Evolutionary conservation across 2,113 vertebrate species (phyloP).

Genomic region (Thamnophis sirtalis): DNA sequence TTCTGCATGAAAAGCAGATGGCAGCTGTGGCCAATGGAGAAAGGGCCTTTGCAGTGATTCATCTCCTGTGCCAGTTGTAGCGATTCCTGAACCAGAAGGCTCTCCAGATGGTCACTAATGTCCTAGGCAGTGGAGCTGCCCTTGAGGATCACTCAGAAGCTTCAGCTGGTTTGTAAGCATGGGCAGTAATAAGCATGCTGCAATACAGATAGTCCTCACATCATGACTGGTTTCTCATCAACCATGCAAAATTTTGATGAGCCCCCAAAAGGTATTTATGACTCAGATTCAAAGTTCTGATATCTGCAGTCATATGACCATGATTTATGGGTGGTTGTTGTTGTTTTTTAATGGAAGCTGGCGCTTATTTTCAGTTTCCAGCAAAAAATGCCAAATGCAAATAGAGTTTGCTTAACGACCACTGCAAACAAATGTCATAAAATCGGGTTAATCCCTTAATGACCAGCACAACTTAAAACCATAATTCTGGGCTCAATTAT

Average conservation of each 20-base stretch:
- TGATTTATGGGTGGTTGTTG: background rate
- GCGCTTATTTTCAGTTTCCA: background rate
- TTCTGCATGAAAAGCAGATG: background rate
- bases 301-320: background rate
- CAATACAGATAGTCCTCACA: background rate
- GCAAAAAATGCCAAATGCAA: background rate
- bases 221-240: background rate
- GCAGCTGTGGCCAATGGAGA: background rate
- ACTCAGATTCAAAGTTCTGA: background rate
- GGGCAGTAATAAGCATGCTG: background rate
- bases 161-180: background rate
- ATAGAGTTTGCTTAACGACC: background rate
- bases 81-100: background rate
- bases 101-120: background rate
- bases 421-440: background rate
- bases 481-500: background rate
- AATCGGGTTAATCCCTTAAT: background rate
- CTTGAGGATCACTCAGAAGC: background rate
- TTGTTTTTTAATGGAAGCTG: background rate
- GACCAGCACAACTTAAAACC: background rate
- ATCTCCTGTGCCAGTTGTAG: background rate
- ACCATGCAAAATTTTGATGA: background rate
- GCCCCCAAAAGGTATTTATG: background rate
- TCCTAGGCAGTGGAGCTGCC: background rate
- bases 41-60: background rate